Percentiles rank a stretch among this genome's conserved stretches.
Evolutionary conservation across 2,888 invertebrate species (phyloP).

Genomic region (Bimastos eiseni): DNA sequence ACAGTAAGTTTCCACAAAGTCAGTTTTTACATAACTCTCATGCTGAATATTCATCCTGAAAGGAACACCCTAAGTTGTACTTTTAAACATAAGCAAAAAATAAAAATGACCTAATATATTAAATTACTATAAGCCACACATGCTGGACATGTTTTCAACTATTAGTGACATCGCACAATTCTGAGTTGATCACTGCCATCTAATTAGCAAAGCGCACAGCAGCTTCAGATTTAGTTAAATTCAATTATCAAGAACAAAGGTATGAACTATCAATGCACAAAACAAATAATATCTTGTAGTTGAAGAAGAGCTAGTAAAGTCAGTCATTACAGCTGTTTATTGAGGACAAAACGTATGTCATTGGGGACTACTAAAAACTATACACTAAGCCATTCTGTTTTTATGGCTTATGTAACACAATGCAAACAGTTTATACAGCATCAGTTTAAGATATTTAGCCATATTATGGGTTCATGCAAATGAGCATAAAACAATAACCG

Average conservation of each 20-base stretch:
- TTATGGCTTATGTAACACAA: not conserved
- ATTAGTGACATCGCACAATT: not conserved
- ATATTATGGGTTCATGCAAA: not conserved
- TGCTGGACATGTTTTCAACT: not conserved
- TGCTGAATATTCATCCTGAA: not conserved
- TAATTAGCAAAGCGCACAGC: no score
- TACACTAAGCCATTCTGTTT: no score
- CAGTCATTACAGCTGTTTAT: not conserved
- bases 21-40: not conserved
- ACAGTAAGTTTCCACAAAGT: not conserved
- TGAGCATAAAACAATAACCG: not conserved
- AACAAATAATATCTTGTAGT: not conserved
- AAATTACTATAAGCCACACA: not conserved
- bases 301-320: not conserved
- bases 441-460: not conserved
- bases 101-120: not conserved
- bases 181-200: no score
- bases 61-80: not conserved
- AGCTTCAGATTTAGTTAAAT: no score
- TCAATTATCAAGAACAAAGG: no score
- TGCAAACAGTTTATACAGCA: not conserved
- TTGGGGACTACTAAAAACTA: no score
- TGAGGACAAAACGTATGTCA: not conserved
- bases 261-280: no score
- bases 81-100: no score